These are phyloP conservation scores for Australoheros scitulus DNA, from an alignment of 2,113 vertebrate species.

Conservation along the genomic window DNA sequence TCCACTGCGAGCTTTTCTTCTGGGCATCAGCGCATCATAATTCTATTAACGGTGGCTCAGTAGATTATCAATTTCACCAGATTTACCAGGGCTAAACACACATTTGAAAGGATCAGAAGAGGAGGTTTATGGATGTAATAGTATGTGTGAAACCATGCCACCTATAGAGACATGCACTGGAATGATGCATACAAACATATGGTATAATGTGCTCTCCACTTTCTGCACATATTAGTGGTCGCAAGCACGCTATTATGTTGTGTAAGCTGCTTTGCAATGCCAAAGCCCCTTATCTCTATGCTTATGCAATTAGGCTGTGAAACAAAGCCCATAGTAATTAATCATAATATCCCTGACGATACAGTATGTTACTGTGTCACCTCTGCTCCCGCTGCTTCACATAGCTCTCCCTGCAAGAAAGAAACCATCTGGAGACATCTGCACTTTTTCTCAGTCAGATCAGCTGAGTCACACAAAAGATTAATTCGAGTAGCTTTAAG, in stretches of 20 bases:
- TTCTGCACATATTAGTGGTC: neutral
- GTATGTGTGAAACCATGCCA: neutral
- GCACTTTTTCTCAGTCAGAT: constrained; percentile 6
- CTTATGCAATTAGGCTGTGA: constrained; percentile 68
- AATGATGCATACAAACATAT: neutral
- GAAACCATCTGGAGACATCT: constrained; percentile 27
- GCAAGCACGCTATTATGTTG: constrained; percentile 31
- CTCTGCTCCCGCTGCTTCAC: constrained; percentile 45
- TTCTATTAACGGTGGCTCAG: constrained; percentile 45
- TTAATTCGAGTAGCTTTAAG: constrained; percentile 16
- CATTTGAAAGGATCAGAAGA: constrained; percentile 37
- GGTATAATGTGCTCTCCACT: neutral
- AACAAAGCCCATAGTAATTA: constrained; percentile 73
- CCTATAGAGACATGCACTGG: neutral
- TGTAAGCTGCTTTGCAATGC: constrained; percentile 66
- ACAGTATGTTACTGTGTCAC: constrained; percentile 62
- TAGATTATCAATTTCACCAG: constrained; percentile 47
- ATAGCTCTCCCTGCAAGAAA: constrained; percentile 6
- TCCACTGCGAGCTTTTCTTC: constrained; percentile 22
- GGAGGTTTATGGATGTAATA: neutral
- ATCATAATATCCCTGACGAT: constrained; percentile 69
- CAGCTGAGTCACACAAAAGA: constrained; percentile 8
- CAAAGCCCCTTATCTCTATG: constrained; percentile 62
- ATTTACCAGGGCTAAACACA: constrained; percentile 48
- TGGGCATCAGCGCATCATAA: constrained; percentile 17